Conservation (phyloP, 2,888 invertebrate species). For the Diarsia mendica region DNA sequence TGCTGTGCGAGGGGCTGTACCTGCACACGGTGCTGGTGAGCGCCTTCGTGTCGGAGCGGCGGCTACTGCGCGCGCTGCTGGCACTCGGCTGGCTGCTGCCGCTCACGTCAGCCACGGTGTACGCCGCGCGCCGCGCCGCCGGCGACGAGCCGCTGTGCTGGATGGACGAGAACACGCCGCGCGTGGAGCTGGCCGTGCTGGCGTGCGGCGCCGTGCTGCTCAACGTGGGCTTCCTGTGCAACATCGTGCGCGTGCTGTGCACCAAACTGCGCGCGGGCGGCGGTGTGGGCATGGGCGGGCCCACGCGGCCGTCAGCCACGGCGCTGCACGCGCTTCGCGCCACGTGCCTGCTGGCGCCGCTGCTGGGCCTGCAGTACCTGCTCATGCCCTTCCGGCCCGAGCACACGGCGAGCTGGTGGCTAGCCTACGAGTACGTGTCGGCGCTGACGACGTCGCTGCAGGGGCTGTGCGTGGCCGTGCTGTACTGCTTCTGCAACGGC, state of each 20-base stretch:
- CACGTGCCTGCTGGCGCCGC: constrained; percentile 96
- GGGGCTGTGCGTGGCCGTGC: constrained; percentile 97
- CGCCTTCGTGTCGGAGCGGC: constrained; percentile 97
- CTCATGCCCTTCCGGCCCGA: constrained; percentile 96
- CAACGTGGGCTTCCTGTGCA: constrained; percentile 96
- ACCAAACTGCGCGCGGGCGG: constrained; percentile 94
- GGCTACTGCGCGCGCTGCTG: constrained; percentile 95
- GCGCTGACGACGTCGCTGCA: constrained; percentile 97
- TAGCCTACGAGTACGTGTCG: constrained; percentile 95
- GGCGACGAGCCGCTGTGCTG: constrained; percentile 91
- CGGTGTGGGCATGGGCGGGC: constrained; percentile 89
- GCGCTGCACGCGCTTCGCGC: constrained; percentile 95
- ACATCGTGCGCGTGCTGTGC: constrained; percentile 96
- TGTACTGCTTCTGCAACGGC: constrained; percentile 98
- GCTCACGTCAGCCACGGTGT: constrained; percentile 91
- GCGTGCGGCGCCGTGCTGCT: constrained; percentile 95
- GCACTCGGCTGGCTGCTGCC: constrained; percentile 96
- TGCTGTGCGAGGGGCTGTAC: constrained; percentile 98
- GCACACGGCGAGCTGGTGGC: constrained; percentile 93
- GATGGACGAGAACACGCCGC: constrained; percentile 93
- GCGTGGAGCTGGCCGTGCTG: constrained; percentile 93
- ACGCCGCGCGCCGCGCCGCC: constrained; percentile 92
- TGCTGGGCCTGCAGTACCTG: constrained; percentile 97
- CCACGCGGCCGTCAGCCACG: constrained; percentile 91
- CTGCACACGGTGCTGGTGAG: constrained; percentile 97